Base-by-base conservation (phyloP, 2,888 invertebrate species). In the Dasypolia templi region DNA sequence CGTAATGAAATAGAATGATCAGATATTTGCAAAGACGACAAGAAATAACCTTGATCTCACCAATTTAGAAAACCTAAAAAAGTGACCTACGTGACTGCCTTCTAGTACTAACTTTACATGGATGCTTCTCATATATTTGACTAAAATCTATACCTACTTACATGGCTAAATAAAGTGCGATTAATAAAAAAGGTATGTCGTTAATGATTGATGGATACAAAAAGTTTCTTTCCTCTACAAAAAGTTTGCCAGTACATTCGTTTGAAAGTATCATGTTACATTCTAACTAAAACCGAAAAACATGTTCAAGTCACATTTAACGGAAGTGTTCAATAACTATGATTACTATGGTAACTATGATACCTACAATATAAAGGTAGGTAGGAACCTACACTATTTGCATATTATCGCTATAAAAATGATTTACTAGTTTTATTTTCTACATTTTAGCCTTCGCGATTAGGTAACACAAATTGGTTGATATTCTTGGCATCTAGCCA, bases 41-140 rank as follows among this genome's bases (percentile, higher is more conserved):
- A 51, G 22, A 76, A 7, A 49, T 49, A 61, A 46, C 77, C 82
- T 82, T 77, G 77, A 81, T 51, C 58, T 26, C 44, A 59, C 32
- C 53, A 35, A 82, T 58, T 61, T 7, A 77, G 3, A 32, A 70
- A 77, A 44, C 26, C n/a, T 44, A 69, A 35, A 42, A 46, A 3
- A 26, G 53, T 17, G 5, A 5, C 19, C 22, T 44, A 56, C 39
- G 55, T 70, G 42, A 42, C 39, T 32, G 12, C 11, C 26, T 49
- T 17, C 26, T 42, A n/a, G 14, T 2, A 3, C 46, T 12, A 14
- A 12, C 42, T 14, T 14, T 14, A 35, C 17, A 19, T 49, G 6
- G 11, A 17, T 49, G n/a, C 9, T 3, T 22, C 32, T 70, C 19
- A 32, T 17, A 44, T 17, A 26, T 22, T 29, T 55, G 46, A 49